phyloP scores from a whole-genome alignment of 2,888 invertebrate genomes.

The Pandemis corylana region DNA sequence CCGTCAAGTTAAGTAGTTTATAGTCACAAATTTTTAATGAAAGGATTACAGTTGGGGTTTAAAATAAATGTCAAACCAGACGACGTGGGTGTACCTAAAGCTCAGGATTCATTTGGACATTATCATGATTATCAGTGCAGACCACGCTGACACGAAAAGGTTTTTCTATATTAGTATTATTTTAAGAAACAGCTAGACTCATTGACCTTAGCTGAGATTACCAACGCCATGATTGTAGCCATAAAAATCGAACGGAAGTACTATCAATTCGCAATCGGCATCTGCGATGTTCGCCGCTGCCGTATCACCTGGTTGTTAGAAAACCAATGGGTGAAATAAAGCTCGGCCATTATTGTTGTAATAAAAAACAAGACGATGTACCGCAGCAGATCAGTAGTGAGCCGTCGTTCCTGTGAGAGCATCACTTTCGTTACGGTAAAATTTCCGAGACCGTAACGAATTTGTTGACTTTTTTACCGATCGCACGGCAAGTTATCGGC shows the following conservation, averaged over 20 bases:
- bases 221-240: background rate
- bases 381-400: constrained; percentile 25
- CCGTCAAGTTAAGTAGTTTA: too few species aligned
- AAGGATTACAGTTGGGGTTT: background rate
- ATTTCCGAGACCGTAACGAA: constrained; percentile 58
- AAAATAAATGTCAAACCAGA: background rate
- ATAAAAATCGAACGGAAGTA: background rate
- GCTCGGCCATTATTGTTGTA: background rate
- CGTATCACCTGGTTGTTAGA: background rate
- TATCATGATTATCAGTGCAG: background rate
- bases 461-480: constrained; percentile 68
- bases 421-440: constrained; percentile 57
- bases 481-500: constrained; percentile 60
- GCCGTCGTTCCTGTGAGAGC: constrained; percentile 40
- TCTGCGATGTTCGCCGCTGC: background rate
- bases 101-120: background rate
- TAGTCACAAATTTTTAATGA: background rate
- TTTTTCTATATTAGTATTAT: background rate
- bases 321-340: constrained; percentile 1
- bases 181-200: background rate
- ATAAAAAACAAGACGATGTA: constrained; percentile 14
- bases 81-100: background rate
- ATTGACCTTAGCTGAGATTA: background rate
- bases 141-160: background rate
- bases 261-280: background rate